Evolutionary conservation across 1,140 invertebrate genomes (phyloP), one percentile per base, ranked within the genome.

Genomic region (Trichomalopsis sarcophagae): DNA sequence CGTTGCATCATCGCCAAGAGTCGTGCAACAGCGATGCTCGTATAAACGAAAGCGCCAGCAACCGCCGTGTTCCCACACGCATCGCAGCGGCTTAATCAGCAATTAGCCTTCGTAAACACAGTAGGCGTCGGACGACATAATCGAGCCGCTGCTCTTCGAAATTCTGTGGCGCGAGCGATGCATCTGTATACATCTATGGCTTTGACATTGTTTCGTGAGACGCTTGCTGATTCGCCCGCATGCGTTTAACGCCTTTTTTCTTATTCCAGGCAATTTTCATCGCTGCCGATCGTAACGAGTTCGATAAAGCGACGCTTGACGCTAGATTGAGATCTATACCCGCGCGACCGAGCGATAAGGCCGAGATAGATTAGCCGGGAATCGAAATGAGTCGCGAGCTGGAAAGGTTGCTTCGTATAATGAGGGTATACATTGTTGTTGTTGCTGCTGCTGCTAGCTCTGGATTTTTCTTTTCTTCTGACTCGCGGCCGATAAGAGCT

Each of bases 151-250:
- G 62, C 9, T 44, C 6, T 79, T n/a, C 21, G 10, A 62, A 84
- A 79, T 79, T 80, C 68, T 36, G 2, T 27, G 27, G 27, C 27
- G 69, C 23, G 47, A 14, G 55, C 73, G 55, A 82, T 66, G 33
- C 73, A 74, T 73, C 80, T 62, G 5, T 62, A 36, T 36, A 27
- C 27, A 36, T 36, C 27, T 74, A 23, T 17, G 68, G 55, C 84
- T 85, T 81, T 85, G 84, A 84, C 84, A 84, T 75, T 74, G 69
- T 84, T 81, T 80, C 78, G 68, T 81, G 84, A 80, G 30, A 50
- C 17, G 66, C 10, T 40, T 84, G 62, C 74, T 76, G 66, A 85
- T 71, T 17, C 50, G 36, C 55, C 68, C 69, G 75, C 50, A 84
- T 76, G 1, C 2, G 9, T 50, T 50, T 13, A 0, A 50, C 17